Conservation (phyloP, 2,797 vertebrate genomes). For the Cossypha dichroa region DNA sequence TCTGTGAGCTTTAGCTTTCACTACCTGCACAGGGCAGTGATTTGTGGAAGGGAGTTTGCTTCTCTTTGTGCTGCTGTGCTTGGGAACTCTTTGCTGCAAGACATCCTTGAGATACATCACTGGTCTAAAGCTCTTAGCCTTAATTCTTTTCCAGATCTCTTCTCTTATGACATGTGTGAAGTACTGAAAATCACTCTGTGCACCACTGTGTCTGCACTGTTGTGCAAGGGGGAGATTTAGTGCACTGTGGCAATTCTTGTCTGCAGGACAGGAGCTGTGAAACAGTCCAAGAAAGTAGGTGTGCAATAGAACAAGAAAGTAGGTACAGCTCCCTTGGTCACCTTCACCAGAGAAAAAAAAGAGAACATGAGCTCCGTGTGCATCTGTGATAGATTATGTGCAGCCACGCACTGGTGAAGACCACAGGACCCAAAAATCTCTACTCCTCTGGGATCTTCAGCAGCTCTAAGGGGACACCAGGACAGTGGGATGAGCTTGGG, state of each 20-base stretch:
- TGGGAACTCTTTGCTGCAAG: neutral
- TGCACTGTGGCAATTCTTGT: neutral
- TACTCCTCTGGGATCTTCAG: neutral
- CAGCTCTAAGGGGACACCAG: neutral
- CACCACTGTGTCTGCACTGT: fast-evolving
- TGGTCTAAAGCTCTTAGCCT: neutral
- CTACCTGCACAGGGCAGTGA: neutral
- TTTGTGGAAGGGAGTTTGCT: neutral
- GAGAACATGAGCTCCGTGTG: neutral
- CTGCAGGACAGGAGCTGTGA: neutral
- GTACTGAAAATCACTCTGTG: neutral
- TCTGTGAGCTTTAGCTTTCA: neutral
- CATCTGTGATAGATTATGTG: neutral
- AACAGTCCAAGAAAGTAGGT: neutral
- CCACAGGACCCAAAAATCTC: neutral
- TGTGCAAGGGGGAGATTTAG: neutral
- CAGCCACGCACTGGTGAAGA: fast-evolving
- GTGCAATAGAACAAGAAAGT: neutral
- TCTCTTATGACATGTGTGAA: fast-evolving
- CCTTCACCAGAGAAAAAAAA: neutral
- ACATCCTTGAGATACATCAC: neutral
- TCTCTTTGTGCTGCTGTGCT: neutral
- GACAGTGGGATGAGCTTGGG: neutral
- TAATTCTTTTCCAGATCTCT: neutral
- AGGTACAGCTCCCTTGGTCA: neutral